Percentiles rank a stretch among this genome's conserved stretches.
Conservation (phyloP, 2,113 vertebrate genomes). For the Alligator sinensis region DNA sequence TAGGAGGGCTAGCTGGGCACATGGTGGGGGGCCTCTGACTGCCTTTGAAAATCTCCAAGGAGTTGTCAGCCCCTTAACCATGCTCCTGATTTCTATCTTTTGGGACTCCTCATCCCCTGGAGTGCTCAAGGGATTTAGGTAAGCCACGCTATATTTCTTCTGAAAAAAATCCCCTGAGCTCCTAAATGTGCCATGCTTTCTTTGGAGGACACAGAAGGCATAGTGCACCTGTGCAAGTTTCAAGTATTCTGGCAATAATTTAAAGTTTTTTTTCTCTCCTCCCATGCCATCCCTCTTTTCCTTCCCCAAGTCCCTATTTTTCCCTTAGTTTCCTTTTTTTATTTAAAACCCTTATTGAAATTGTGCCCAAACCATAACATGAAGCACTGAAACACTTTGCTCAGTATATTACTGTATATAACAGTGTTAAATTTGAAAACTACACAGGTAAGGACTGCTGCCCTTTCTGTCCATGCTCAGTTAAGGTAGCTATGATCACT, state of each 20-base stretch:
- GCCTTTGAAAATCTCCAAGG: not conserved
- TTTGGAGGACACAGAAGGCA: not conserved
- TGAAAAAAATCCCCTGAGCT: not conserved
- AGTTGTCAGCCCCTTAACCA: not conserved
- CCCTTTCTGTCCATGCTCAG: not conserved
- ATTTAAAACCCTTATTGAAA: not conserved
- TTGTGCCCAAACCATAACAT: not conserved
- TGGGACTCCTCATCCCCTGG: not conserved
- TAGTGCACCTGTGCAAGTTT: rapidly evolving
- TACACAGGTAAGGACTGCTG: not conserved
- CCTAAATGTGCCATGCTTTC: not conserved
- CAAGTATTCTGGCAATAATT: not conserved
- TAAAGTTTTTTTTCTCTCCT: not conserved
- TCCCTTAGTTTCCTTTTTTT: rapidly evolving
- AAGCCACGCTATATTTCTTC: not conserved
- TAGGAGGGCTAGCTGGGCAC: not conserved
- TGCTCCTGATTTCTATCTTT: not conserved
- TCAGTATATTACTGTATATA: not conserved
- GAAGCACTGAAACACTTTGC: not conserved
- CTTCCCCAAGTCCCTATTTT: not conserved
- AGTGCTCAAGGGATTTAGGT: not conserved
- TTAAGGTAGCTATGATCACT: not conserved
- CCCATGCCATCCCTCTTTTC: not conserved
- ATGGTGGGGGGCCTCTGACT: not conserved
- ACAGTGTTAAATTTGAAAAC: not conserved